phyloP scores from a whole-genome alignment of 1,140 invertebrate genomes.

The Popillia japonica region DNA sequence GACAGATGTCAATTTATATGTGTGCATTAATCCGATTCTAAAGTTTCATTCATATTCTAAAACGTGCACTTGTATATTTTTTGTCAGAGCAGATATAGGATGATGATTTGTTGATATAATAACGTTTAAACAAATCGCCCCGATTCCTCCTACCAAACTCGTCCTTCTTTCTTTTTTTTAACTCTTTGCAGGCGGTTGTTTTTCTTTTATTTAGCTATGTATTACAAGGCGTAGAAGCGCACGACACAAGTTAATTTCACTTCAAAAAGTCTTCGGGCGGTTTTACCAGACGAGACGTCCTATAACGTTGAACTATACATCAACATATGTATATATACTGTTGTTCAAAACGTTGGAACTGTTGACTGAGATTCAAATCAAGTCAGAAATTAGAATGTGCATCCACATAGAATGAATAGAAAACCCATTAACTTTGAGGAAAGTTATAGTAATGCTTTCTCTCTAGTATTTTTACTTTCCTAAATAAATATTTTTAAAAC shows the following conservation, averaged over 20 bases:
- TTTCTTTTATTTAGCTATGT: not conserved
- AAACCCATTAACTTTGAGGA: too few species aligned
- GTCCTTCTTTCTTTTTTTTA: not conserved
- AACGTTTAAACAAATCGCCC: not conserved
- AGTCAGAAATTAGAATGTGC: too few species aligned
- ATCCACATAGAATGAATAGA: too few species aligned
- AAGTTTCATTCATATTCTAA: not conserved
- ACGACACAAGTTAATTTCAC: slow-evolving; percentile 4
- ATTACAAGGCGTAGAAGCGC: not conserved
- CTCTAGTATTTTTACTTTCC: too few species aligned
- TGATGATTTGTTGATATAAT: not conserved
- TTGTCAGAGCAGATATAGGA: not conserved
- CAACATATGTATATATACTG: not conserved
- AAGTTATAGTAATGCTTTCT: too few species aligned
- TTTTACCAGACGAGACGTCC: not conserved
- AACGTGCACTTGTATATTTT: not conserved
- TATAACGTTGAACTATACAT: not conserved
- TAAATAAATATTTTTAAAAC: too few species aligned
- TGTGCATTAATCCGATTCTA: not conserved
- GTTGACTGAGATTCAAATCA: not conserved
- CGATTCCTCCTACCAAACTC: not conserved
- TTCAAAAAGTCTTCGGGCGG: not conserved
- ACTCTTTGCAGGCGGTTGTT: not conserved
- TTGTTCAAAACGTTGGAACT: not conserved
- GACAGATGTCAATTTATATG: not conserved